phyloP scores from a whole-genome alignment of 2,888 invertebrate genomes.

The Syrista parreyssii region DNA sequence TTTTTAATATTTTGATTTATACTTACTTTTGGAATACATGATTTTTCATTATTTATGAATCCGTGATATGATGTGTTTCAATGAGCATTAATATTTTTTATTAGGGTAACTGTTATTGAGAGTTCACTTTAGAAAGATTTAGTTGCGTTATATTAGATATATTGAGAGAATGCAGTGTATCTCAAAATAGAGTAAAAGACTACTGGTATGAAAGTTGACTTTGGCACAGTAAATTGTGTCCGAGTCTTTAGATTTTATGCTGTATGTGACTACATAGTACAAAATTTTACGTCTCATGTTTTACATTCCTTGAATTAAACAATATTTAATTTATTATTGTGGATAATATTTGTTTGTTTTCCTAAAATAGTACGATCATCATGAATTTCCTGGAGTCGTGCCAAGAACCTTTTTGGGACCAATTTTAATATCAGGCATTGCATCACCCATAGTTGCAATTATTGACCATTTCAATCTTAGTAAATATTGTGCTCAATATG shows the following conservation, averaged over 20 bases:
- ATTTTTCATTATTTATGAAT: background rate
- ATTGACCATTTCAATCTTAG: slow-evolving; percentile 77
- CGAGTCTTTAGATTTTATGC: background rate
- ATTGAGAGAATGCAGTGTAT: background rate
- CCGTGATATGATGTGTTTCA: no score
- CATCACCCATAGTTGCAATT: slow-evolving; percentile 80
- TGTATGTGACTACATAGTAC: background rate
- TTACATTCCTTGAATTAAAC: background rate
- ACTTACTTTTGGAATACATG: background rate
- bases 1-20: background rate
- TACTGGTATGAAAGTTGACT: background rate
- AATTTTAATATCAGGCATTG: slow-evolving; percentile 79
- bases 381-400: slow-evolving; percentile 97
- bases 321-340: slow-evolving; percentile 6
- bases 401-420: slow-evolving; percentile 97
- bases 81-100: no score
- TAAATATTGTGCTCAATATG: slow-evolving; percentile 91
- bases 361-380: slow-evolving; percentile 91
- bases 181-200: background rate
- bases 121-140: no score
- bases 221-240: background rate
- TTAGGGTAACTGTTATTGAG: no score
- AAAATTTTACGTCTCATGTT: slow-evolving; percentile 2
- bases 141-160: background rate
- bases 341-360: slow-evolving; percentile 11